These are phyloP conservation scores for Cygnus atratus DNA, from an alignment of 2,113 vertebrate species.

Conservation along the genomic window DNA sequence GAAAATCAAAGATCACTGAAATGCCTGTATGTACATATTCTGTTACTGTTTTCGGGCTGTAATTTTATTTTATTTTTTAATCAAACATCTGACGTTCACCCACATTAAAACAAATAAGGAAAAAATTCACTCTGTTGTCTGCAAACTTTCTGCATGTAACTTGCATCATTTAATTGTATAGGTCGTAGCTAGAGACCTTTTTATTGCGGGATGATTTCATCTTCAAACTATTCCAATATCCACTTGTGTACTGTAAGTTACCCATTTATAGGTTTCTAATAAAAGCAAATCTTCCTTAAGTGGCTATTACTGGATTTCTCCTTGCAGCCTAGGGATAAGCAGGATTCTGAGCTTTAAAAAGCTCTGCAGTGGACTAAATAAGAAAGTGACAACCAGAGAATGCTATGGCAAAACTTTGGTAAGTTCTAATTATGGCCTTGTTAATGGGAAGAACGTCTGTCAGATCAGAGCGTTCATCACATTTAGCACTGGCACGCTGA, in stretches of 20 bases:
- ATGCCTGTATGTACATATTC: fast-evolving
- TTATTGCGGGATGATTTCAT: conserved; percentile 53
- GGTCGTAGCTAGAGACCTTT: background rate
- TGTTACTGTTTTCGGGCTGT: background rate
- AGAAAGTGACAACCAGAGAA: conserved; percentile 52
- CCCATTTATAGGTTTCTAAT: conserved; percentile 59
- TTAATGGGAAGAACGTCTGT: background rate
- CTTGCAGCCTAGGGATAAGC: conserved; percentile 39
- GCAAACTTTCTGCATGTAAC: background rate
- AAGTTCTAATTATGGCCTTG: background rate
- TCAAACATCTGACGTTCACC: background rate
- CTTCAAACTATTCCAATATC: conserved; percentile 27
- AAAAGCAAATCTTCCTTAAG: conserved; percentile 65
- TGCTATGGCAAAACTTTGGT: background rate
- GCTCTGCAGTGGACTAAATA: background rate
- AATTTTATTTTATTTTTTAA: background rate
- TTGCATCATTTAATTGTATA: background rate
- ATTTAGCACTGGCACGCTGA: background rate
- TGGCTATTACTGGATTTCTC: conserved; percentile 64
- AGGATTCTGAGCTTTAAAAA: conserved; percentile 54
- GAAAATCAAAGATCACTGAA: background rate
- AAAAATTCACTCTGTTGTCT: background rate
- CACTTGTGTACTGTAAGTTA: conserved; percentile 39
- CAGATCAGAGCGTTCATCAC: background rate
- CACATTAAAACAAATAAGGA: background rate